Percentiles rank a stretch among this genome's conserved stretches.
These are phyloP conservation scores for Lamellibrachia luymesi DNA, from an alignment of 1,140 invertebrate species.

Conservation along the genomic window DNA sequence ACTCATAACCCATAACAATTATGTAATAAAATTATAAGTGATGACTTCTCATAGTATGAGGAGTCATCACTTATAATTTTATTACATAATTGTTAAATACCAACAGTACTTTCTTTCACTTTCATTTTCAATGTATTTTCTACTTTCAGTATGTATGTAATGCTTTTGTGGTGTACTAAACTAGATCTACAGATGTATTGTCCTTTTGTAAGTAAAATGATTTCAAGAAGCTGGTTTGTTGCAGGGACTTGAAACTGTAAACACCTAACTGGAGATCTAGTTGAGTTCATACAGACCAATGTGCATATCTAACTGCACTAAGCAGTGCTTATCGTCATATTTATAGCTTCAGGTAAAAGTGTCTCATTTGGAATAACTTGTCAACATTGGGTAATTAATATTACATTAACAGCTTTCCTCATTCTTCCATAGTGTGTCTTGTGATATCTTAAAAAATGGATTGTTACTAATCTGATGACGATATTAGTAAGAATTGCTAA, in stretches of 20 bases:
- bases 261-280: slow-evolving; percentile 16
- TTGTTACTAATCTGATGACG: too few species aligned
- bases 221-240: not conserved
- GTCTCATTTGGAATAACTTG: not conserved
- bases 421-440: not conserved
- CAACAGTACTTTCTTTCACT: too few species aligned
- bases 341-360: slow-evolving; percentile 1
- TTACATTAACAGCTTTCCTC: not conserved
- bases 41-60: too few species aligned
- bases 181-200: not conserved
- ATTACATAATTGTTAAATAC: too few species aligned
- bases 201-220: too few species aligned
- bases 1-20: too few species aligned
- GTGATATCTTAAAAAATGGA: too few species aligned
- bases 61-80: too few species aligned
- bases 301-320: slow-evolving; percentile 13
- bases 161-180: too few species aligned
- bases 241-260: not conserved
- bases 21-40: too few species aligned
- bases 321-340: slow-evolving; percentile 9
- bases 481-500: not conserved
- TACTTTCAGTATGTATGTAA: too few species aligned
- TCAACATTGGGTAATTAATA: not conserved
- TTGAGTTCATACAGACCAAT: slow-evolving; percentile 18
- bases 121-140: too few species aligned